phyloP scores from a whole-genome alignment of 2,113 vertebrate species.

The Nipponia nippon region DNA sequence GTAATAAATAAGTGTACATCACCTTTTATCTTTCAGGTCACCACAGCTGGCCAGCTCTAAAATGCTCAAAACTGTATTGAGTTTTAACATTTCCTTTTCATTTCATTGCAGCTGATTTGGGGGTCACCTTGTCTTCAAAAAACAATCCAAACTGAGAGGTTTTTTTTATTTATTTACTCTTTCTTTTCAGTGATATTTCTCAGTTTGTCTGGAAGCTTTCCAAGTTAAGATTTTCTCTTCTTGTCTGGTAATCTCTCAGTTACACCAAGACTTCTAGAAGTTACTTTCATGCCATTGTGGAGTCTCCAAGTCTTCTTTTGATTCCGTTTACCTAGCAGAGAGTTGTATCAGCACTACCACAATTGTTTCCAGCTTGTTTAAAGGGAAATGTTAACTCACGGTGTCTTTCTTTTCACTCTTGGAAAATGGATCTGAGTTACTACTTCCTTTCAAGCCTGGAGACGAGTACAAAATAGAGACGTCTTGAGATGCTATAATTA shows the following conservation, averaged over 20 bases:
- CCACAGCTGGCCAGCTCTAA: not conserved
- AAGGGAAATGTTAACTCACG: not conserved
- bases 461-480: not conserved
- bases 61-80: not conserved
- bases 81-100: not conserved
- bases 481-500: not conserved
- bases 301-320: not conserved
- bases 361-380: not conserved
- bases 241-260: not conserved
- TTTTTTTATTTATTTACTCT: not conserved
- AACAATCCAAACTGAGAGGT: not conserved
- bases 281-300: not conserved
- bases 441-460: not conserved
- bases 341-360: not conserved
- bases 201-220: not conserved
- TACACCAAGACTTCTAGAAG: not conserved
- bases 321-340: not conserved
- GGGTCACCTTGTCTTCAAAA: not conserved
- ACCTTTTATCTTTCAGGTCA: not conserved
- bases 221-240: not conserved
- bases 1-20: not conserved
- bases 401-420: not conserved
- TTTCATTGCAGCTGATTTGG: not conserved
- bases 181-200: not conserved
- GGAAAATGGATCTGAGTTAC: not conserved